phyloP scores from a whole-genome alignment of 92 coral and sea anemone species.

The Zoanthus sociatus region DNA sequence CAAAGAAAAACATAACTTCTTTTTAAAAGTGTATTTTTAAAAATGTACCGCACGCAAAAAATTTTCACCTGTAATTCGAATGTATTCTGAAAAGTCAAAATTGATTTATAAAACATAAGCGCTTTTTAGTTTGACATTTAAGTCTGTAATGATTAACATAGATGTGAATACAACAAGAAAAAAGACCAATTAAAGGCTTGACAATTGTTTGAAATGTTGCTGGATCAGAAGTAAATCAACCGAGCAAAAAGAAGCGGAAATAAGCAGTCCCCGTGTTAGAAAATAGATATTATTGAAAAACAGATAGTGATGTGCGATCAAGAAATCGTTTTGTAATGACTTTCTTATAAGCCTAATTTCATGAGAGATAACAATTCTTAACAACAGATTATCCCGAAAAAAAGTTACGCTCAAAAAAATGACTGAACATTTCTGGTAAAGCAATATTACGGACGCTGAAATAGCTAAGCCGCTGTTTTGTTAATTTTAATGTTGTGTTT shows the following conservation, averaged over 20 bases:
- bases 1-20: too few species aligned
- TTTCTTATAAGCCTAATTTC: background rate
- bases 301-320: conserved; percentile 14
- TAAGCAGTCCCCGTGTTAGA: background rate
- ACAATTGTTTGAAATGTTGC: background rate
- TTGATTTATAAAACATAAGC: background rate
- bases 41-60: background rate
- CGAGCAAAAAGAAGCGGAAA: background rate
- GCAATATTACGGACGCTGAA: background rate
- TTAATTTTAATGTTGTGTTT: background rate
- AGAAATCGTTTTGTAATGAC: background rate
- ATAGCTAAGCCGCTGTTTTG: background rate
- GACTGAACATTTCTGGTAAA: background rate
- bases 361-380: background rate
- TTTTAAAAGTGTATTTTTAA: background rate
- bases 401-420: background rate
- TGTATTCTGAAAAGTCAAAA: background rate
- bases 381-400: background rate
- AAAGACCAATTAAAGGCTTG: background rate
- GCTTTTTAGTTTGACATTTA: conserved; percentile 1
- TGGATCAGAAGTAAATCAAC: conserved; percentile 2
- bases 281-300: background rate
- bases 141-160: background rate
- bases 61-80: background rate
- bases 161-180: background rate